A percentile compares a stretch with the other conserved stretches of the same genome.
Conservation (phyloP, 35 echinoderm and acorn worm genomes). For the Ophioderma brevispina region DNA sequence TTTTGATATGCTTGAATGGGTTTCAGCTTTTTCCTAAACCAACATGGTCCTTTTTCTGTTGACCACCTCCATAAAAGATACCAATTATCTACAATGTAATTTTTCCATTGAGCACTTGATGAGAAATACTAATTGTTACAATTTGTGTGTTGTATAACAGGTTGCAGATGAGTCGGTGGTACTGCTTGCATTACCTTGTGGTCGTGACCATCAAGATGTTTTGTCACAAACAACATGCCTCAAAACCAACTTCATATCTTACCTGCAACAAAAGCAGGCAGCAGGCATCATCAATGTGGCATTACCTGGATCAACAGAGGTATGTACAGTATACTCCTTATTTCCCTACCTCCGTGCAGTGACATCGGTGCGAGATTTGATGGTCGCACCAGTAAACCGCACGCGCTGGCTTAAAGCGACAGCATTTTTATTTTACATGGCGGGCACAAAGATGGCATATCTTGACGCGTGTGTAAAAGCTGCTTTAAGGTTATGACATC, state of each 20-base stretch:
- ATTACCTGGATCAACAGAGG: constrained; percentile 76
- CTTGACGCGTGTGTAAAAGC: no score
- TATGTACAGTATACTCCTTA: constrained; percentile 34
- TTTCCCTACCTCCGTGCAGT: no score
- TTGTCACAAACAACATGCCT: constrained; percentile 80
- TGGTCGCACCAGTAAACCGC: no score
- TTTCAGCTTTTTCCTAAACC: background rate
- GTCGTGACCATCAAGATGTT: constrained; percentile 90
- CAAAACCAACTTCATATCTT: constrained; percentile 73
- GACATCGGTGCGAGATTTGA: no score
- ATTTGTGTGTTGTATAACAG: constrained; percentile 37
- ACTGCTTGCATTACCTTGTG: constrained; percentile 89
- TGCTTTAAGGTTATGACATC: no score
- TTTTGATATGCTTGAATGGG: background rate
- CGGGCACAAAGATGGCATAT: no score
- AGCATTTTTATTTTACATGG: no score
- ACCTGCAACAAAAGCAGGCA: constrained; percentile 93
- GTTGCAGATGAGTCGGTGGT: constrained; percentile 80
- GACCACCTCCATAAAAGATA: background rate
- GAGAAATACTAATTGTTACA: background rate
- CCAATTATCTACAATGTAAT: background rate
- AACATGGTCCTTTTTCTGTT: background rate
- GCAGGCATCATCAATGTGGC: constrained; percentile 98
- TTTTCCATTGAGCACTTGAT: background rate
- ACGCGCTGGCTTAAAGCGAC: no score